These are phyloP conservation scores for Seriola quinqueradiata DNA, from an alignment of 2,113 vertebrate species.

Conservation along the genomic window DNA sequence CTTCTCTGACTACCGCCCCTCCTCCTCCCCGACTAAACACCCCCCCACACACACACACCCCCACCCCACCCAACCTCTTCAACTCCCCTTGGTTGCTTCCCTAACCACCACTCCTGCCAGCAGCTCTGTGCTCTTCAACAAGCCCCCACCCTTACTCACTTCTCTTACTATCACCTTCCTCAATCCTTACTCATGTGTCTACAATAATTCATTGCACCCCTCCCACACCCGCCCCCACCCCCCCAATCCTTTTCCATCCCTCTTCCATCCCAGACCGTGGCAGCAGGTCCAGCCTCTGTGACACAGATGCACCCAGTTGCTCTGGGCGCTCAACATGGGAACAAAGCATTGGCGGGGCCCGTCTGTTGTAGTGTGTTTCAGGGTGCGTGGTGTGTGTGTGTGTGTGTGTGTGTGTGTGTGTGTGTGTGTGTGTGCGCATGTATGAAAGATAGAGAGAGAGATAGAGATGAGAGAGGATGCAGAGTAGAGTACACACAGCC, in stretches of 20 bases:
- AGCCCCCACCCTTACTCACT: conserved; percentile 21
- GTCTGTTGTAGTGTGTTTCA: conserved; percentile 68
- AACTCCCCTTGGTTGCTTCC: conserved; percentile 59
- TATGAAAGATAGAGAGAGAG: conserved; percentile 29
- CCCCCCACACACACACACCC: not conserved
- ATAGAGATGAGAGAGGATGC: conserved; percentile 18
- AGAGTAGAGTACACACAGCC: conserved; percentile 12
- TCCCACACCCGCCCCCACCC: not conserved
- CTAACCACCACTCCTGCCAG: conserved; percentile 51
- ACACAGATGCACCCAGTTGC: conserved; percentile 77
- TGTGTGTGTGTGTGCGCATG: not conserved
- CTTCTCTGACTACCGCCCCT: conserved; percentile 65
- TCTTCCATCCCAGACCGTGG: conserved; percentile 67
- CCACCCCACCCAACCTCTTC: conserved; percentile 53
- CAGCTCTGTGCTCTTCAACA: conserved; percentile 39
- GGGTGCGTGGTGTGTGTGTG: conserved; percentile 21
- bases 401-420: conserved; percentile 3
- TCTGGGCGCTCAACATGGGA: conserved; percentile 70
- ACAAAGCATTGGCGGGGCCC: conserved; percentile 72
- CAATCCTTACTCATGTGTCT: conserved; percentile 54
- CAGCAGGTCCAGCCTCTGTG: conserved; percentile 81
- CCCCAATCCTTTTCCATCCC: conserved; percentile 46
- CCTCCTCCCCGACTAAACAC: conserved; percentile 42
- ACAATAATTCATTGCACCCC: conserved; percentile 37
- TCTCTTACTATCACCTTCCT: conserved; percentile 65